Evolutionary conservation across 2,797 vertebrate genomes (phyloP).

Genomic region (Tolypeutes matacus): DNA sequence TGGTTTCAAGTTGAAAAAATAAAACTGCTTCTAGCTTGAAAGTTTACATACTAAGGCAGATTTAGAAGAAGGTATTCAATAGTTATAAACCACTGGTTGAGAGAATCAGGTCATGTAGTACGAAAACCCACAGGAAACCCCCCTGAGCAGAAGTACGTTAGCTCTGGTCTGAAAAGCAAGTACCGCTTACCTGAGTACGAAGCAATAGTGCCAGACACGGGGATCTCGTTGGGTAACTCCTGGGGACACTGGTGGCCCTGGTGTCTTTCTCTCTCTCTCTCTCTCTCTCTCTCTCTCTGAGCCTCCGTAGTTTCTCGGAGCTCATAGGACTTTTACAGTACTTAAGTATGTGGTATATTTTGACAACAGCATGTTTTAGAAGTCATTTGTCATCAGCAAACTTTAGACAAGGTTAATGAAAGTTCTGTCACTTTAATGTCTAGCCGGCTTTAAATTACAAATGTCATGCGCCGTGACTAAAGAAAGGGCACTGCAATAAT

Average conservation of each 20-base stretch:
- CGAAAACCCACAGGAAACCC: constrained; percentile 4
- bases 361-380: constrained; percentile 86
- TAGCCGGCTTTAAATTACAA: constrained; percentile 91
- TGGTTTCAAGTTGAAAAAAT: constrained; percentile 41
- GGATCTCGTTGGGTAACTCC: background rate
- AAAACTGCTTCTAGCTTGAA: background rate
- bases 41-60: constrained; percentile 41
- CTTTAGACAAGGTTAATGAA: constrained; percentile 94
- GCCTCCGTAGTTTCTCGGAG: constrained; percentile 51
- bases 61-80: constrained; percentile 52
- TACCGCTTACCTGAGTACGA: background rate
- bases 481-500: constrained; percentile 91
- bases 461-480: constrained; percentile 90
- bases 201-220: background rate
- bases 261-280: background rate
- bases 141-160: constrained; percentile 1
- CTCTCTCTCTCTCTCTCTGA: constrained; percentile 19
- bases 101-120: background rate
- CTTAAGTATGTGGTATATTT: constrained; percentile 79
- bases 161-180: background rate
- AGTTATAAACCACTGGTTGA: constrained; percentile 30
- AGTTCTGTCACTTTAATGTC: constrained; percentile 92
- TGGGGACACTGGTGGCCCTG: background rate
- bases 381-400: constrained; percentile 90
- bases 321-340: constrained; percentile 45